Evolutionary conservation across 2,888 invertebrate genomes (phyloP).

Genomic region (Pollenia griseotomentosa): DNA sequence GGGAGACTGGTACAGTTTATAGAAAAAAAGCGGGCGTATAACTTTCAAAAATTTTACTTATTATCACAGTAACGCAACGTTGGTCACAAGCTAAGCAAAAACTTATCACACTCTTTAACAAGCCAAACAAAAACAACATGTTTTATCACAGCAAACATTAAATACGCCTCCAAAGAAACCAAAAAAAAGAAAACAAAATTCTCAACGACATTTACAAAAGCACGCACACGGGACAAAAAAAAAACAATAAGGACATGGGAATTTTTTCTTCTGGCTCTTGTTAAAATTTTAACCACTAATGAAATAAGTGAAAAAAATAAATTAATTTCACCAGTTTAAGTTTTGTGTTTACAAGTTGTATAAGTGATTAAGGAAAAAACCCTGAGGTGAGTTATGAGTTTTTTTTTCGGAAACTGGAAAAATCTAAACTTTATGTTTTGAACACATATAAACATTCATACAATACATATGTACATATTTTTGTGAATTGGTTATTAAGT

Average conservation of each 20-base stretch:
- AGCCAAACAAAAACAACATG: constrained; percentile 18
- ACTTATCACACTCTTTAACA: constrained; percentile 36
- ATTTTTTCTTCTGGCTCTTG: background rate
- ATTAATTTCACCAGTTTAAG: background rate
- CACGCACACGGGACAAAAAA: background rate
- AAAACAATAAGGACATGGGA: background rate
- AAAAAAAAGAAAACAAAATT: background rate
- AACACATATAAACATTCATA: too few species aligned
- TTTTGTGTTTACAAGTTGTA: background rate
- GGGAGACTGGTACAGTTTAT: too few species aligned
- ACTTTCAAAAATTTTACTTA: constrained; percentile 50
- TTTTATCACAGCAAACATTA: constrained; percentile 57
- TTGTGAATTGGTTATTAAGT: too few species aligned
- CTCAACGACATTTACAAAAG: constrained; percentile 5
- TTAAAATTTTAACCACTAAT: constrained; percentile 47
- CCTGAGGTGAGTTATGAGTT: background rate
- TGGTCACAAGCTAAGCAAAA: constrained; percentile 15
- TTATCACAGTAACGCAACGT: constrained; percentile 7
- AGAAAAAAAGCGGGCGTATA: background rate
- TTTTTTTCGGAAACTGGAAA: too few species aligned
- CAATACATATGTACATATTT: too few species aligned
- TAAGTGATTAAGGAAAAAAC: background rate
- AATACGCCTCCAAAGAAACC: constrained; percentile 46
- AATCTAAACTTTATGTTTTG: too few species aligned
- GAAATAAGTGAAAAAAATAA: constrained; percentile 11